Evolutionary conservation across 1,140 invertebrate genomes (phyloP), one percentile per base, ranked within the genome.

Genomic region (Halyomorpha halys): DNA sequence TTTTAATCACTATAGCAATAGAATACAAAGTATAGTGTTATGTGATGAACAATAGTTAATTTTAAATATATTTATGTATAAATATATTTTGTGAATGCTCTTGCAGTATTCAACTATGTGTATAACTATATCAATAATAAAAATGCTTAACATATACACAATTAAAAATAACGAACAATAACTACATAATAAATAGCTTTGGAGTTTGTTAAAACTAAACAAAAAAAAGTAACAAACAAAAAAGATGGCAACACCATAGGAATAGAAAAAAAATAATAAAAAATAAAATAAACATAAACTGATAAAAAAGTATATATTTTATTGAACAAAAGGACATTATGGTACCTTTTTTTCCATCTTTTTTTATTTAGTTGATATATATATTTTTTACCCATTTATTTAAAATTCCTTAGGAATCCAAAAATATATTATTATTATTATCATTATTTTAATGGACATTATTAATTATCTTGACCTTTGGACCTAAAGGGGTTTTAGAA

Each of bases 11-110:
- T 27, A 27, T 59, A 59, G 15, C 23, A 60, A 45, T 66, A 64
- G 61, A 64, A 53, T 66, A 63, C 62, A 66, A 66, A 66, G 62
- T 60, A 59, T 63, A 63, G 51, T 66, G 47, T 63, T 62, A 66
- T 61, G 65, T 66, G 64, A 65, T 60, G 63, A 65, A 65, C 64
- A 65, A 65, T 65, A 65, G 56, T 56, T 61, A 61, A 60, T 61
- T 61, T 56, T 59, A 60, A 65, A 65, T 65, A 65, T 65, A 64
- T 64, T 49, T 64, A 64, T 30, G 11, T 54, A 44, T 59, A 49
- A 27, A 59, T 60, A 44, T 65, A 65, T 60, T 30, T 59, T 54
- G 63, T 60, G 63, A 65, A 65, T 65, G 53, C 34, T 65, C 25
- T 59, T 64, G 62, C 62, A 64, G 25, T 64, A 64, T 54, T 64